Evolutionary conservation across 2,113 vertebrate species (phyloP), one percentile per base, ranked within the genome.

Genomic region (Geococcyx californianus): DNA sequence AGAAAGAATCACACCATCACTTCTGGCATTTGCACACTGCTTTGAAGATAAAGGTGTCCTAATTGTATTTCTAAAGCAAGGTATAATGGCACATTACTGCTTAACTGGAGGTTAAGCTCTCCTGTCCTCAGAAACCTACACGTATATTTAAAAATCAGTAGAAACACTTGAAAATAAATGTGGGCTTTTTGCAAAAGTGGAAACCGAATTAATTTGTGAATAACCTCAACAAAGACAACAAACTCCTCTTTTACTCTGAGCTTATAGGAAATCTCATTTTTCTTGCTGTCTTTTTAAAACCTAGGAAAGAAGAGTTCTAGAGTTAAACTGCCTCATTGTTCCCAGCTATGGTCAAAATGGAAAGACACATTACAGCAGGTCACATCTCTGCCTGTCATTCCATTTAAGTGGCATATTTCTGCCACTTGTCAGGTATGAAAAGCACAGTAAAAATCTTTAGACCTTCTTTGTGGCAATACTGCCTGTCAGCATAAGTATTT

Each of bases 321-420:
- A 86, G 26, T 90, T 77, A 87, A 69, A 73, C 16, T 76, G 38
- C 56, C 26, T 82, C 49, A 40, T 68, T 86, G 68, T 94, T 95
- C 67, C n/a, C 56, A 73, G 54, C 45, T 69, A 29, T 1, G 26
- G 69, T 80, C 10, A 6, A 90, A 96, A 93, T 84, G 85, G 85
- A 91, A 95, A 96, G 85, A 84, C 87, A 89, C 62, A 21, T 79
- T 76, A 67, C 76, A 97, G 60, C 83, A 77, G 94, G 94, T 93
- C 93, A 87, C 47, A 86, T 96, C 44, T 96, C 68, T 95, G 86
- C 70, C 85, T 92, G 44, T 96, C 87, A 77, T 94, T 97, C 67
- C 40, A 52, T 87, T 97, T 79, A 97, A 96, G 79, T 94, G 93
- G 85, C 84, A 69, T 87, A 92, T 96, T 96, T 97, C 84, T 97